A percentile compares a stretch with the other conserved stretches of the same genome.
These are phyloP conservation scores for Nemoura dubitans DNA, from an alignment of 2,888 invertebrate genomes.

Conservation along the genomic window DNA sequence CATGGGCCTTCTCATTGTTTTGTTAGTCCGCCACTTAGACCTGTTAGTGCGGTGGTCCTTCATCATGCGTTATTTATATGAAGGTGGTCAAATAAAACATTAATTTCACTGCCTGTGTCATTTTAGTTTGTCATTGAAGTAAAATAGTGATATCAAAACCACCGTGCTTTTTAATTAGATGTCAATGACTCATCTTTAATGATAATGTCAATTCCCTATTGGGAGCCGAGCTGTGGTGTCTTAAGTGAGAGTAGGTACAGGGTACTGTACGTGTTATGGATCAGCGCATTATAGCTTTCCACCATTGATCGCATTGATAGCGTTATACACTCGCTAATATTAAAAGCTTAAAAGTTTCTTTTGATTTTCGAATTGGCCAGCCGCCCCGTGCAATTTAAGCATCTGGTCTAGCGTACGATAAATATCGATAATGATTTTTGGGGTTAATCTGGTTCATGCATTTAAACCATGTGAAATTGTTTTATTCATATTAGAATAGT, in stretches of 20 bases:
- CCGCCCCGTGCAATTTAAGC: background rate
- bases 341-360: background rate
- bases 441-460: conserved; percentile 35
- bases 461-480: conserved; percentile 12
- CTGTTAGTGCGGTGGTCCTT: no score
- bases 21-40: no score
- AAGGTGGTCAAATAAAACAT: no score
- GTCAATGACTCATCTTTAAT: background rate
- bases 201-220: background rate
- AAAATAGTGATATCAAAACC: no score
- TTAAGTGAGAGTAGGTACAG: background rate
- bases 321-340: background rate
- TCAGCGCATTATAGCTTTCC: background rate
- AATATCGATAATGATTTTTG: conserved; percentile 10
- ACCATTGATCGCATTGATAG: background rate
- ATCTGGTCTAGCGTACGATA: no score
- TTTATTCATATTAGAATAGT: background rate
- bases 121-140: no score
- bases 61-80: no score
- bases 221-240: background rate
- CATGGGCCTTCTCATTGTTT: background rate
- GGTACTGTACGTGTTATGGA: background rate
- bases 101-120: no score
- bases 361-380: background rate
- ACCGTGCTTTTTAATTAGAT: no score